Evolutionary conservation across 35 echinoderm and acorn worm species (phyloP).

Genomic region (Heliocidaris tuberculata): DNA sequence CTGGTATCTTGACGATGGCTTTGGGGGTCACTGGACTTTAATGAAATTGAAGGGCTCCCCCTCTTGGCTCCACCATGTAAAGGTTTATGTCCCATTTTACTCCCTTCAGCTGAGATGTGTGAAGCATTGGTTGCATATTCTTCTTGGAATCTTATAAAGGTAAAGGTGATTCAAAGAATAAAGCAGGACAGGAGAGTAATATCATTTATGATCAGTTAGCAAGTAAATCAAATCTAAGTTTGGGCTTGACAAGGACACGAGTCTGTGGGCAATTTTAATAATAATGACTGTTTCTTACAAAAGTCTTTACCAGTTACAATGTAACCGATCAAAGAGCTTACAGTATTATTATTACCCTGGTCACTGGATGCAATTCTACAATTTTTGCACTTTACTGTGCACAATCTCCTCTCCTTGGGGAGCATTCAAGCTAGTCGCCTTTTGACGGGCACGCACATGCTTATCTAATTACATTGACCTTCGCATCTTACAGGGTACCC

Average conservation of each 20-base stretch:
- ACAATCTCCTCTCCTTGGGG: background rate
- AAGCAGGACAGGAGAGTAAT: background rate
- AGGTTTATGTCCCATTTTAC: background rate
- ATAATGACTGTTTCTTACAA: background rate
- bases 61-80: background rate
- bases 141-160: conserved; percentile 54
- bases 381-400: background rate
- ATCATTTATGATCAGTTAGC: background rate
- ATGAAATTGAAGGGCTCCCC: background rate
- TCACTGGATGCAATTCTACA: background rate
- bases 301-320: background rate
- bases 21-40: background rate
- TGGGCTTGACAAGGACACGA: too few species aligned
- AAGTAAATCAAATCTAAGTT: background rate
- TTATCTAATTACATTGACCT: too few species aligned
- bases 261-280: too few species aligned
- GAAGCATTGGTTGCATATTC: conserved; percentile 53
- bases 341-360: background rate
- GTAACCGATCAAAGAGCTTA: background rate
- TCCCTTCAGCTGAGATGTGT: background rate
- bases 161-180: background rate
- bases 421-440: too few species aligned
- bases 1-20: background rate
- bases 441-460: too few species aligned
- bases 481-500: too few species aligned